Percentiles rank a stretch among this genome's conserved stretches.
phyloP scores from a whole-genome alignment of 2,888 invertebrate species.

The Apamea crenata region DNA sequence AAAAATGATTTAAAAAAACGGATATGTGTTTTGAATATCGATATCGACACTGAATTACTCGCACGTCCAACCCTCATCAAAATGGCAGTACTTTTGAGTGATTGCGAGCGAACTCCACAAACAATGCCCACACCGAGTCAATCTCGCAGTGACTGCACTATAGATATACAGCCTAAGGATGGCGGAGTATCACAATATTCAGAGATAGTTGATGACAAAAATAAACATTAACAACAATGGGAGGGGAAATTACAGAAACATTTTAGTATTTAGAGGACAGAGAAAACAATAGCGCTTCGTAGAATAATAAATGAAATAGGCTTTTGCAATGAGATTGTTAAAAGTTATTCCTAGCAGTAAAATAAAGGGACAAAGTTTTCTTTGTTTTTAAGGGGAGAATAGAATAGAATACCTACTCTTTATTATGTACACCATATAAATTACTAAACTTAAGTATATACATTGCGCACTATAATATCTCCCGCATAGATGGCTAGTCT shows the following conservation, averaged over 20 bases:
- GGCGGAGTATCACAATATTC: slow-evolving; percentile 48
- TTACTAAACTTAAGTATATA: too few relatives aligned
- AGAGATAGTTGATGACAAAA: slow-evolving; percentile 55
- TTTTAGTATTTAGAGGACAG: slow-evolving; percentile 27
- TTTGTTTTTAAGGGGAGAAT: background rate
- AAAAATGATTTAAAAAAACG: too few relatives aligned
- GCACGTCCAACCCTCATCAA: slow-evolving; percentile 72
- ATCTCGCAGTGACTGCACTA: slow-evolving; percentile 79
- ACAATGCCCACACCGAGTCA: slow-evolving; percentile 86
- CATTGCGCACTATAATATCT: too few relatives aligned
- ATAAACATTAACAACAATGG: slow-evolving; percentile 45
- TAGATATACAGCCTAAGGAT: slow-evolving; percentile 64
- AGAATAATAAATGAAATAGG: slow-evolving; percentile 12
- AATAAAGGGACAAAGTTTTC: background rate
- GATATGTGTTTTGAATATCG: slow-evolving; percentile 21
- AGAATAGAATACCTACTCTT: too few relatives aligned
- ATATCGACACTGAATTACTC: slow-evolving; percentile 52
- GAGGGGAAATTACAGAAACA: slow-evolving; percentile 40
- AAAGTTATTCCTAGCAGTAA: slow-evolving; percentile 4
- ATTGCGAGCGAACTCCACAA: slow-evolving; percentile 86
- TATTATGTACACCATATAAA: too few relatives aligned
- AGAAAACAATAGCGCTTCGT: slow-evolving; percentile 29
- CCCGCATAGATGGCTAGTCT: background rate
- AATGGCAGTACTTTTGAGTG: slow-evolving; percentile 85
- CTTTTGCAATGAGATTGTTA: slow-evolving; percentile 17